A percentile compares a stretch with the other conserved stretches of the same genome.
Evolutionary conservation across 2,113 vertebrate genomes (phyloP).

Genomic region (Solenodon paradoxus): DNA sequence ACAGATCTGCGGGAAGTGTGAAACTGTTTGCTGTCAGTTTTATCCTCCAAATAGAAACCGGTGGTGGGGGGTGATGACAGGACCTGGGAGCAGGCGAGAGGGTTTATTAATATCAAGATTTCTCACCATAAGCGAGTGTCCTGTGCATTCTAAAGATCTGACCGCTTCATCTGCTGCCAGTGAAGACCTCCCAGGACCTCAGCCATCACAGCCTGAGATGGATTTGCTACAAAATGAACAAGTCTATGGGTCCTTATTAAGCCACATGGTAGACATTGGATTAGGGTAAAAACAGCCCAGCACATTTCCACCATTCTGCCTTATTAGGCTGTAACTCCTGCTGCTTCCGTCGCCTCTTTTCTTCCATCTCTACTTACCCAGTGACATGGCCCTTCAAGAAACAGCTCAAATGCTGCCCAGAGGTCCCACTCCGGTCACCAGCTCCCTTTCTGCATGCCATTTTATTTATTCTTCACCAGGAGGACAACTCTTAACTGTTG

Average conservation of each 20-base stretch:
- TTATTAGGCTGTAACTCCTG: neutral
- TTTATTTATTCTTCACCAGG: neutral
- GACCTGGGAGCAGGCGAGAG: neutral
- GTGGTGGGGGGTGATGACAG: neutral
- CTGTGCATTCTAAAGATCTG: neutral
- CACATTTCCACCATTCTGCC: neutral
- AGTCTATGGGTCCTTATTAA: neutral
- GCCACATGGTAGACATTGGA: neutral
- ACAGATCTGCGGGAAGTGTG: conserved; percentile 33
- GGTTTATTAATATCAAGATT: conserved; percentile 35
- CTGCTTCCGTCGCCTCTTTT: too few relatives aligned
- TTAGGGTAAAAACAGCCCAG: neutral
- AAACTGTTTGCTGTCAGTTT: neutral
- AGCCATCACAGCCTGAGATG: neutral
- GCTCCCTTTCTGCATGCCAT: neutral
- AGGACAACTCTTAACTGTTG: neutral
- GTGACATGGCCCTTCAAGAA: neutral
- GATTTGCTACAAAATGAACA: neutral
- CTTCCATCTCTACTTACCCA: neutral
- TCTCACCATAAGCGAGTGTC: conserved; percentile 38
- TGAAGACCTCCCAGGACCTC: neutral
- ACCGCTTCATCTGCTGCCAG: neutral
- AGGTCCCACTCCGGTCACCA: rapidly evolving
- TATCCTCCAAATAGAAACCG: conserved; percentile 43
- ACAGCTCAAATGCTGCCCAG: neutral